Conservation (phyloP, 2,888 invertebrate species). For the Leucophora obtusa region DNA sequence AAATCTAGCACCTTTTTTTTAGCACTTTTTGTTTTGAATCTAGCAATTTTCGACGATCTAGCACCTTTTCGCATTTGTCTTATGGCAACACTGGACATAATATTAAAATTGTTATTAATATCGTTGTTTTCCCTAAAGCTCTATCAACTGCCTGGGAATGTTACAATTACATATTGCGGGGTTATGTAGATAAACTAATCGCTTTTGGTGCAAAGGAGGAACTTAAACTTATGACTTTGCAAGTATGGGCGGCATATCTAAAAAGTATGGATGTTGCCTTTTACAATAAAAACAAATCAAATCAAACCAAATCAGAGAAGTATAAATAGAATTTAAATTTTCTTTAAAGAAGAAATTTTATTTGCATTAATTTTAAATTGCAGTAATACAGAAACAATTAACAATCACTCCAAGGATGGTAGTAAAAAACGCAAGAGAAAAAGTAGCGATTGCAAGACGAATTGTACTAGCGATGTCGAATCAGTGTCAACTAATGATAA, state of each 20-base stretch:
- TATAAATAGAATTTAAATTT: constrained; percentile 66
- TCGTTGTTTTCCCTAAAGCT: constrained; percentile 48
- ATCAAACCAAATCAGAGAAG: constrained; percentile 80
- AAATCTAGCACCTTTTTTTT: too few relatives aligned
- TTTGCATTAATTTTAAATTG: neutral
- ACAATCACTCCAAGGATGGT: constrained; percentile 70
- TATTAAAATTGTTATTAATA: too few relatives aligned
- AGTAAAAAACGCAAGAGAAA: constrained; percentile 62
- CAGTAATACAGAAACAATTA: constrained; percentile 76
- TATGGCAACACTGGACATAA: too few relatives aligned
- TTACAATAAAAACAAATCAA: constrained; percentile 78
- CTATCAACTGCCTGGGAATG: constrained; percentile 87
- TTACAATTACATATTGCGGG: constrained; percentile 85
- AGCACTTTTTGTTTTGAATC: too few relatives aligned
- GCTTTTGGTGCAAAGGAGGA: constrained; percentile 83
- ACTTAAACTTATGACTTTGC: constrained; percentile 81
- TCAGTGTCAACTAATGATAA: constrained; percentile 60
- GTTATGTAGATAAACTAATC: constrained; percentile 84
- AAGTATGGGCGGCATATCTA: constrained; percentile 83
- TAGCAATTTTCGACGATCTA: too few relatives aligned
- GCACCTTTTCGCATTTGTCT: too few relatives aligned
- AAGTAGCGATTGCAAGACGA: constrained; percentile 26
- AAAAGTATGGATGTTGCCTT: constrained; percentile 81
- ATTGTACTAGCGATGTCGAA: constrained; percentile 47
- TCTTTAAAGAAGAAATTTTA: neutral